phyloP scores from a whole-genome alignment of 2,888 invertebrate genomes.

The Athalia circularis region DNA sequence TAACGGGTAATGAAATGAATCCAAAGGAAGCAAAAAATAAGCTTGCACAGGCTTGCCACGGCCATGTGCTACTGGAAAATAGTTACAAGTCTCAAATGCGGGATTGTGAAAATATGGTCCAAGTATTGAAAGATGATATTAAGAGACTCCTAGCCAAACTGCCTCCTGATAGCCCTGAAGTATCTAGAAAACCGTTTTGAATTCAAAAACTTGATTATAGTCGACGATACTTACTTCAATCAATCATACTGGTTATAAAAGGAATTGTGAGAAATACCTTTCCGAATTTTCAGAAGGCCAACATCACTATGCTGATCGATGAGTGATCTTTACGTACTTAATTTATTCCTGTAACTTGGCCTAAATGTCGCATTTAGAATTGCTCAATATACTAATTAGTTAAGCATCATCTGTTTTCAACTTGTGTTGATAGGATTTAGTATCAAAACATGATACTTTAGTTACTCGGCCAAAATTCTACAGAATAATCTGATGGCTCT shows the following conservation, averaged over 20 bases:
- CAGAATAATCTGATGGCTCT: too few species aligned
- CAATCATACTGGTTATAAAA: background rate
- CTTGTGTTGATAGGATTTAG: too few species aligned
- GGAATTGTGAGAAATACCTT: background rate
- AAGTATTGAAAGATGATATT: constrained; percentile 74
- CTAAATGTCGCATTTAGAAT: too few species aligned
- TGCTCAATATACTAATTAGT: too few species aligned
- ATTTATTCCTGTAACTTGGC: too few species aligned
- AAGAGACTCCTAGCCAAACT: constrained; percentile 65
- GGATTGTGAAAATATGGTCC: constrained; percentile 74
- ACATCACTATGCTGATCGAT: too few species aligned
- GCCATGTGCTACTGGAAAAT: constrained; percentile 78
- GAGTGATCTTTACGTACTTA: too few species aligned
- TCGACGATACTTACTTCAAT: constrained; percentile 5
- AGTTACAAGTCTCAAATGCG: constrained; percentile 73
- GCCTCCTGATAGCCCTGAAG: constrained; percentile 44
- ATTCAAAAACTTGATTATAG: background rate
- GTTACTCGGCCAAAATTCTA: too few species aligned
- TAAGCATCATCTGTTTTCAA: too few species aligned
- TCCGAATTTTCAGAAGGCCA: too few species aligned
- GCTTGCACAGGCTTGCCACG: constrained; percentile 79
- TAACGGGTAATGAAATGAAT: constrained; percentile 77
- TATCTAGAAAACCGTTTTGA: constrained; percentile 43
- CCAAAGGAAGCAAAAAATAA: constrained; percentile 80
- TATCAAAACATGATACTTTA: too few species aligned